A percentile compares a stretch with the other conserved stretches of the same genome.
These are phyloP conservation scores for Clamator glandarius DNA, from an alignment of 2,797 vertebrate species.

Conservation along the genomic window DNA sequence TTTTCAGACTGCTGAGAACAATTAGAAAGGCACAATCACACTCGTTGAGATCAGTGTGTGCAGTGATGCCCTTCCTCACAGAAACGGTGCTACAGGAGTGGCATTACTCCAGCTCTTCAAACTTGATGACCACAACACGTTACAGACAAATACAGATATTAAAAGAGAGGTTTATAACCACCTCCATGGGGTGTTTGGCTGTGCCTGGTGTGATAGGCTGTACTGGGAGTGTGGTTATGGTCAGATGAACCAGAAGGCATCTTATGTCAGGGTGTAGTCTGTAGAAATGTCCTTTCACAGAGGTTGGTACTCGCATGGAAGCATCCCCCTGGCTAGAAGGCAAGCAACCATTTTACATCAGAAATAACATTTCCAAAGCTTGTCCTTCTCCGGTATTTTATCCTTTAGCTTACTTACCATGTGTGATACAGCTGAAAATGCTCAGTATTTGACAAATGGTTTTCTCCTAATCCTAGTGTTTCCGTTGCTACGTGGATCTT, in stretches of 20 bases:
- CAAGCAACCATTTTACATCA: neutral
- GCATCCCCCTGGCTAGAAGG: neutral
- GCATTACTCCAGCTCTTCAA: neutral
- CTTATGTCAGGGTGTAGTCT: neutral
- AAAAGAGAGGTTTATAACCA: neutral
- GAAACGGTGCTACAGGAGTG: neutral
- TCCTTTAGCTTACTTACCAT: neutral
- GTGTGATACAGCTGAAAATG: neutral
- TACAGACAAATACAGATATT: neutral
- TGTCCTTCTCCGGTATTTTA: neutral
- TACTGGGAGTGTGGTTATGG: neutral
- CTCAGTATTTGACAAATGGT: neutral
- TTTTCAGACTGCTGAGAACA: neutral
- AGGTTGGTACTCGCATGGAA: neutral
- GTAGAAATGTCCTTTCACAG: neutral
- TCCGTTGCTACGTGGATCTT: neutral
- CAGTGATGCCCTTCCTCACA: neutral
- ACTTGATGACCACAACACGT: neutral
- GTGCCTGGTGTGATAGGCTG: fast-evolving
- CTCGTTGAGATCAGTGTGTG: neutral
- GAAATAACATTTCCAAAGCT: neutral
- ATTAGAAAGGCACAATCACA: neutral
- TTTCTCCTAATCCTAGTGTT: neutral
- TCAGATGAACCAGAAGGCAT: neutral
- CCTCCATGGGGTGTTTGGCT: fast-evolving